These are phyloP conservation scores for Tachina grossa DNA, from an alignment of 2,888 invertebrate genomes.

Conservation along the genomic window DNA sequence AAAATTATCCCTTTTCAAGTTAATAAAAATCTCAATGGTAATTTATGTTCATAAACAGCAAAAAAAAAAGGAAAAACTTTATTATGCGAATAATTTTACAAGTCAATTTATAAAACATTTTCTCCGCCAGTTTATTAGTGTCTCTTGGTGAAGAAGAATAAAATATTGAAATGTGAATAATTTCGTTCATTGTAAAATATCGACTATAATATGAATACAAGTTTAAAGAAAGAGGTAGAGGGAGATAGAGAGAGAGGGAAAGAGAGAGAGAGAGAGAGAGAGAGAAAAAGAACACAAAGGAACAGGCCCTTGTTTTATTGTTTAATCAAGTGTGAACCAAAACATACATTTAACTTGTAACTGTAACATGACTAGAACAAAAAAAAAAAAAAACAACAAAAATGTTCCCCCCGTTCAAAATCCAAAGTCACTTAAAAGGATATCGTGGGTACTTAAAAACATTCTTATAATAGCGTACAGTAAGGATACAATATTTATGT, in stretches of 20 bases:
- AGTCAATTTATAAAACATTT: constrained; percentile 64
- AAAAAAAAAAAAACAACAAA: background rate
- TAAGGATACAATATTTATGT: background rate
- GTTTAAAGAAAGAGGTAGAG: background rate
- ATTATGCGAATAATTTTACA: constrained; percentile 67
- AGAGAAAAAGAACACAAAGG: background rate
- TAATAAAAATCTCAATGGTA: constrained; percentile 46
- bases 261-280: background rate
- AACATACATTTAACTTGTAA: constrained; percentile 65
- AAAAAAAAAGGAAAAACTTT: constrained; percentile 36
- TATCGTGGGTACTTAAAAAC: background rate
- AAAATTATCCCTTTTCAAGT: constrained; percentile 18
- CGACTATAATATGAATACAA: background rate
- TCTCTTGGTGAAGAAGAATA: constrained; percentile 13
- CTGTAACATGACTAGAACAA: constrained; percentile 51
- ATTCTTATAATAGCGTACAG: background rate
- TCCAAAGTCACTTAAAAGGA: constrained; percentile 34
- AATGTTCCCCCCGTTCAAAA: constrained; percentile 17
- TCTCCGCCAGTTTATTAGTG: constrained; percentile 50
- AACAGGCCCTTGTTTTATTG: constrained; percentile 42
- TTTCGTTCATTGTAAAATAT: constrained; percentile 18
- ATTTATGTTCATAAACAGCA: constrained; percentile 26
- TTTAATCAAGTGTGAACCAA: constrained; percentile 71
- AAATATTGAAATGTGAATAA: constrained; percentile 59
- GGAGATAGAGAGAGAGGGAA: no score